Percentiles rank a stretch among this genome's conserved stretches.
phyloP scores from a whole-genome alignment of 2,797 vertebrate genomes.

The Chrosomus eos region DNA sequence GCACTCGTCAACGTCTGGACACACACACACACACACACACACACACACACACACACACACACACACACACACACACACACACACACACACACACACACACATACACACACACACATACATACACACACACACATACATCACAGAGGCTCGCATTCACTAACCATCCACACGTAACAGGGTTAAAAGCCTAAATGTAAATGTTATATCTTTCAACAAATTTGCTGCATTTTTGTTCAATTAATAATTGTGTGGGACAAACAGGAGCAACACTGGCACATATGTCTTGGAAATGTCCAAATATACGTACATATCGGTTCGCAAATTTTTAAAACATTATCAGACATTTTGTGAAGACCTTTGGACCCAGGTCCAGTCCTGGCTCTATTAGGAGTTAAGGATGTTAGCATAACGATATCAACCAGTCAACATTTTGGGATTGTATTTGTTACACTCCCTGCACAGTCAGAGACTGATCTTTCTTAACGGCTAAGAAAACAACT shows the following conservation, averaged over 20 bases:
- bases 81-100: constrained; percentile 67
- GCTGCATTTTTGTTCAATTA: neutral
- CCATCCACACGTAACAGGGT: neutral
- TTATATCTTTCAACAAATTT: neutral
- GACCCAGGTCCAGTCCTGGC: neutral
- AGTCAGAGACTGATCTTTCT: neutral
- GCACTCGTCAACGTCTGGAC: constrained; percentile 84
- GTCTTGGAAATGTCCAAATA: neutral
- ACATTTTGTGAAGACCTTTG: neutral
- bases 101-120: neutral
- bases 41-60: constrained; percentile 66
- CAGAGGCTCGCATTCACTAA: neutral
- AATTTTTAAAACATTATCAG: too few relatives aligned
- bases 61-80: constrained; percentile 56
- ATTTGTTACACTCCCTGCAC: neutral
- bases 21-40: constrained; percentile 1
- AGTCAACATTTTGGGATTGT: neutral
- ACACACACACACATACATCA: neutral
- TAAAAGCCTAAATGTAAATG: neutral
- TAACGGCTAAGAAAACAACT: neutral
- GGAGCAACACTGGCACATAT: neutral
- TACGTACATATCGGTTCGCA: neutral
- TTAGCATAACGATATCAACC: too few relatives aligned
- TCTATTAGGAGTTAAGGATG: neutral
- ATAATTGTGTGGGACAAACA: neutral